Conservation (phyloP, 2,113 vertebrate species). For the Zosterops hypoxanthus region DNA sequence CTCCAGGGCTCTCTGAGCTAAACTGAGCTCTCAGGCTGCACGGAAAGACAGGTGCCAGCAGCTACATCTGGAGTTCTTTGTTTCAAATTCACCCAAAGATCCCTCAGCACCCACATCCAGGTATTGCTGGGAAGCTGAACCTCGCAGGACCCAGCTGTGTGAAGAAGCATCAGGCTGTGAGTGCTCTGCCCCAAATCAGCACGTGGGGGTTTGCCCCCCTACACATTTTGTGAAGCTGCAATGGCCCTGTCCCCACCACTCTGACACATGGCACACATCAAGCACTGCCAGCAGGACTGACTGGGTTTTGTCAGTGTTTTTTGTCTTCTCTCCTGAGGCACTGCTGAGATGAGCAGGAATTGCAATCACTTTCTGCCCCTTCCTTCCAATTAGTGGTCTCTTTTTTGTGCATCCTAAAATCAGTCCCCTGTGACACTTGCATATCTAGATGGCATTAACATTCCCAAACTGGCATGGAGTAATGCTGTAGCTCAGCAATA, state of each 20-base stretch:
- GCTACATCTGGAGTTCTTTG: not conserved
- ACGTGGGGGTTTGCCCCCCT: not conserved
- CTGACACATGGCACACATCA: not conserved
- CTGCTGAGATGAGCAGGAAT: not conserved
- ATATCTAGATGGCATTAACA: not conserved
- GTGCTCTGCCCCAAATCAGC: not conserved
- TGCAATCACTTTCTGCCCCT: not conserved
- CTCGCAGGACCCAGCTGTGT: not conserved
- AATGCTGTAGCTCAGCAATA: not conserved
- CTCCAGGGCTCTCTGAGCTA: not conserved
- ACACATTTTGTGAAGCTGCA: not conserved
- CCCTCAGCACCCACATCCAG: not conserved
- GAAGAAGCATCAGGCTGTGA: not conserved
- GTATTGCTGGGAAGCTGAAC: not conserved
- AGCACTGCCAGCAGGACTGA: not conserved
- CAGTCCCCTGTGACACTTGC: not conserved
- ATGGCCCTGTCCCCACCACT: not conserved
- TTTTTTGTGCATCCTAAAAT: constrained; percentile 1
- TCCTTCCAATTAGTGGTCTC: not conserved
- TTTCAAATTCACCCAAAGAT: not conserved
- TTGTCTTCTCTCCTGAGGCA: not conserved
- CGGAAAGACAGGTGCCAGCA: not conserved
- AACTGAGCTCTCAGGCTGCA: not conserved
- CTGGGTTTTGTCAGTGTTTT: not conserved
- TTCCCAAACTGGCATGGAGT: not conserved